Percentiles rank a stretch among this genome's conserved stretches.
Evolutionary conservation across 2,888 invertebrate genomes (phyloP).

Genomic region (Meiosimyza decipiens): DNA sequence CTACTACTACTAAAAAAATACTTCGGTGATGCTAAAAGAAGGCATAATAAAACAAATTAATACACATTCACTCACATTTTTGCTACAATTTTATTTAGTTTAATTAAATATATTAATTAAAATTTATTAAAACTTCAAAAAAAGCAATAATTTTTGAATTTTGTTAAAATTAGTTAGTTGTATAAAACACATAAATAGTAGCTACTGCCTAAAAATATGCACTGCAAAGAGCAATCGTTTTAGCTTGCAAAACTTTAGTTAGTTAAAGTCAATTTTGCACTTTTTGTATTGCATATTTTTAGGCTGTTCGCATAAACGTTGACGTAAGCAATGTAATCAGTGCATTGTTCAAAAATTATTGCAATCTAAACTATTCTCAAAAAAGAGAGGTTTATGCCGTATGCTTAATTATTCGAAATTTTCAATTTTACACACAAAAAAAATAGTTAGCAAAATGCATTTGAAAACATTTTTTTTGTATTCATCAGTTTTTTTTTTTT

Average conservation of each 20-base stretch:
- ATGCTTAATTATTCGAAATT: background rate
- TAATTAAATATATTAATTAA: background rate
- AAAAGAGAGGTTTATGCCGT: constrained; percentile 46
- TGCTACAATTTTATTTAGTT: constrained; percentile 20
- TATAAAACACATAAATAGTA: background rate
- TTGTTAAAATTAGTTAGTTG: too few species aligned
- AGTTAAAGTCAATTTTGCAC: too few species aligned
- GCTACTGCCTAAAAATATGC: too few species aligned
- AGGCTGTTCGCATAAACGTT: too few species aligned
- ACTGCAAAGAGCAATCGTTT: too few species aligned
- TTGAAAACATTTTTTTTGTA: too few species aligned
- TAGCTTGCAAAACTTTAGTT: too few species aligned
- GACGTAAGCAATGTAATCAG: too few species aligned
- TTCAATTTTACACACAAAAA: background rate
- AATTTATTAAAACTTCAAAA: background rate
- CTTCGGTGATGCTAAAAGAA: constrained; percentile 62
- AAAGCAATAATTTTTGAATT: constrained; percentile 18
- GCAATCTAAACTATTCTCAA: constrained; percentile 35
- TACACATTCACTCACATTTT: constrained; percentile 32
- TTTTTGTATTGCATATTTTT: too few species aligned
- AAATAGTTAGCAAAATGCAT: too few species aligned
- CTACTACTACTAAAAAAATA: constrained; percentile 62
- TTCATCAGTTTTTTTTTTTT: too few species aligned
- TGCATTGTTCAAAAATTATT: too few species aligned
- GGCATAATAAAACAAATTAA: constrained; percentile 46